phyloP scores from a whole-genome alignment of 1,140 invertebrate species.

The Drosophila guanche region DNA sequence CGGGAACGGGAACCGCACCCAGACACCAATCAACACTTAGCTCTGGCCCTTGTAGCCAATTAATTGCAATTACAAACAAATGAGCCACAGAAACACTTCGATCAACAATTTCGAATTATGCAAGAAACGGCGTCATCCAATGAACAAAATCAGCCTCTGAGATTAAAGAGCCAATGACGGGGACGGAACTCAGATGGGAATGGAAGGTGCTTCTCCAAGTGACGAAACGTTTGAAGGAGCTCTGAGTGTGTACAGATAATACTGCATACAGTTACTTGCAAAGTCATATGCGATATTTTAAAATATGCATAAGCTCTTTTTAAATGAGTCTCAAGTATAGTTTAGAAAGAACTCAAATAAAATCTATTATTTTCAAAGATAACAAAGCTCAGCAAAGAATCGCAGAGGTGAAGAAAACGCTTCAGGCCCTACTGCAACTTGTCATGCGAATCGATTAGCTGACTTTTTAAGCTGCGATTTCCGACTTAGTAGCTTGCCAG shows the following conservation, averaged over 20 bases:
- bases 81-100: slow-evolving; percentile 24
- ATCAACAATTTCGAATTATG: slow-evolving; percentile 64
- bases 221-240: too few species aligned
- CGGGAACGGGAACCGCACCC: slow-evolving; percentile 51
- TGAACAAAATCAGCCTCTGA: slow-evolving; percentile 58
- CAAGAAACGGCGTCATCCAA: slow-evolving; percentile 58
- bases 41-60: slow-evolving; percentile 69
- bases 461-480: slow-evolving; percentile 21
- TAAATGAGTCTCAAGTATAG: too few species aligned
- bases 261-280: too few species aligned
- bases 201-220: not conserved
- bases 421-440: slow-evolving; percentile 9
- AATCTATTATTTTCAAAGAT: not conserved
- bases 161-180: slow-evolving; percentile 54
- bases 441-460: slow-evolving; percentile 44
- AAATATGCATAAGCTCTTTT: too few species aligned
- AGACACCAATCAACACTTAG: slow-evolving; percentile 73
- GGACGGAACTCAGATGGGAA: slow-evolving; percentile 2
- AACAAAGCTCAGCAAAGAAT: not conserved
- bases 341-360: too few species aligned
- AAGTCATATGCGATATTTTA: too few species aligned
- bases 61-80: slow-evolving; percentile 68
- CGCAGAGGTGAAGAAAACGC: not conserved
- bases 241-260: too few species aligned
- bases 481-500: slow-evolving; percentile 11